phyloP scores from a whole-genome alignment of 2,113 vertebrate genomes.

The Tretioscincus oriximinensis region DNA sequence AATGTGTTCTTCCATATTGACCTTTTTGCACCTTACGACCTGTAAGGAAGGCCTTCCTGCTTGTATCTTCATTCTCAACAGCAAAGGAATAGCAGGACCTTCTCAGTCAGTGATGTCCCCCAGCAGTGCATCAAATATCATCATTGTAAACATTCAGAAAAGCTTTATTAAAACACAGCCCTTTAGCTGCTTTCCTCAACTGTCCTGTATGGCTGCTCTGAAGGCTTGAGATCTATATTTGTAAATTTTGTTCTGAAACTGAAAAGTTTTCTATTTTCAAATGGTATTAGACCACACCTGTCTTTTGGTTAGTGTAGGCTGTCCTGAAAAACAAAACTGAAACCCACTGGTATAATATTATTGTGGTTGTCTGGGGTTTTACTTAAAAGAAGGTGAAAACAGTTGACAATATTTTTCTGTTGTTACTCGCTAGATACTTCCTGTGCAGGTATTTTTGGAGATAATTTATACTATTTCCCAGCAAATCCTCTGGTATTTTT shows the following conservation, averaged over 20 bases:
- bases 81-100: no score
- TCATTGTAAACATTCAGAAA: no score
- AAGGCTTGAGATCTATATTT: not conserved
- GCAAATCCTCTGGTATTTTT: not conserved
- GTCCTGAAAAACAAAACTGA: not conserved
- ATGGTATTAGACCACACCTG: not conserved
- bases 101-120: no score
- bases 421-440: not conserved
- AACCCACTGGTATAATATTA: not conserved
- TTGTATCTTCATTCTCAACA: no score
- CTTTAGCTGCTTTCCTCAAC: no score
- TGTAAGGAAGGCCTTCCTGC: no score
- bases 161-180: no score
- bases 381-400: not conserved
- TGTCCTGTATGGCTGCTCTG: not conserved
- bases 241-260: slow-evolving; percentile 8
- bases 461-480: not conserved
- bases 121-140: no score
- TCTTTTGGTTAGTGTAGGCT: not conserved
- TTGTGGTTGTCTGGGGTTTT: not conserved
- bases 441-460: not conserved
- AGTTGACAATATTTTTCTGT: not conserved
- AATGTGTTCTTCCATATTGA: no score
- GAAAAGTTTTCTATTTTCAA: not conserved
- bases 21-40: no score